Evolutionary conservation across 2,797 vertebrate species (phyloP), one percentile per base, ranked within the genome.

Genomic region (Linurgus olivaceus): DNA sequence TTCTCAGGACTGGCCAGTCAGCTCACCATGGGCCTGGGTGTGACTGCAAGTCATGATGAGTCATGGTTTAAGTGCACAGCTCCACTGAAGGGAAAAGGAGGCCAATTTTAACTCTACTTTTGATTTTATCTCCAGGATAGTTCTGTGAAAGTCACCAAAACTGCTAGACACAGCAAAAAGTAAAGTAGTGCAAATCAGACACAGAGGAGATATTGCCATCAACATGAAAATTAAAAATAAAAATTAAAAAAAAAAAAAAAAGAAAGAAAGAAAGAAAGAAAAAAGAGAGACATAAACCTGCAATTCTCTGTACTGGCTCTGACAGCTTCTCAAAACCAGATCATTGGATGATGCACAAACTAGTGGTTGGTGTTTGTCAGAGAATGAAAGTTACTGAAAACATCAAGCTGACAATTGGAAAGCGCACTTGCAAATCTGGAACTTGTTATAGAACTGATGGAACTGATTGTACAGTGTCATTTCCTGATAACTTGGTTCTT

Each of bases 31-130:
- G 8, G 11, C 51, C 80, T 94, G 94, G 95, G 92, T 78, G 89
- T 96, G 94, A 89, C 96, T 96, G 81, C 81, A 71, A 91, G 72
- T 86, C 45, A 6, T 72, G 61, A 45, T 96, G 92, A 97, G 89
- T 96, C 93, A 95, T 2, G 50, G 35, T 85, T 82, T 86, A 91
- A 92, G 31, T 50, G 78, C 62, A 87, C 47, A 77, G 23, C 72
- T 94, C 92, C 68, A 72, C 68, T 3, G 28, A 86, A 95, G 86
- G 65, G 72, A 96, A 94, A 94, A 93, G 11, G 35, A 83, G 61
- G 89, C 78, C 58, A 65, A 16, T 91, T 95, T 88, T 58, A 90
- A 89, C 75, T 83, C 65, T 42, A 47, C 78, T 94, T 93, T 76
- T 89, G 58, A 77, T 96, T 95, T 94, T 94, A 79, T 90, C 78